Base-by-base conservation (phyloP, 2,888 invertebrate genomes). In the Resseliella maxima region DNA sequence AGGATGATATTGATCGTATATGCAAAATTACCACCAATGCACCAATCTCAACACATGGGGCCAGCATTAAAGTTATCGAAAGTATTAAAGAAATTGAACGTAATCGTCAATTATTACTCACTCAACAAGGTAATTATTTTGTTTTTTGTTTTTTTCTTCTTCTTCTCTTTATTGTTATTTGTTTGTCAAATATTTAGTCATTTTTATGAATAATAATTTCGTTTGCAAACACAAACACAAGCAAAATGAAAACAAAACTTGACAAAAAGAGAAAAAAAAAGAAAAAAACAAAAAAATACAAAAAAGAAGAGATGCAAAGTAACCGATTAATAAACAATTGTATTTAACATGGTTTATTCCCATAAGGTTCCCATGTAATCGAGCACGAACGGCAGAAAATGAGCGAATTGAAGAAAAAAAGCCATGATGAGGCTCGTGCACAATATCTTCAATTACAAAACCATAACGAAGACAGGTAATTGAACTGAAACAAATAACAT, bases 331-430 rank as follows among this genome's bases (percentile, higher is more conserved):
- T n/a, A n/a, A n/a, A n/a, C n/a, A n/a, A n/a, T n/a, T n/a, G n/a
- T n/a, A n/a, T n/a, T 18, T 18, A 50, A 50, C 5, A 41, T 46
- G 31, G 24, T 46, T 24, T 46, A 50, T 86, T 83, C 86, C 87
- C 46, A 35, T 89, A 97, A n/a, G 97, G 97, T 87, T 96, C 96
- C 88, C 95, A 96, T 92, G 96, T 98, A 87, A 97, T 98, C 89
- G 97, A 97, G 90, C 96, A 97, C 90, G 97, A 98, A 91, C 93
- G 97, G 59, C 95, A 96, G 88, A 94, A 97, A 89, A 96, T 98
- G 88, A 94, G 95, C 87, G 97, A 97, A 89, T 91, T 98, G 86
- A 97, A 97, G 89, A 94, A 96, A 88, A 93, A 96, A 85, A 96
- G 96, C 0, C 97, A 97, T 89, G 95, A 97, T 90, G 97, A 98